These are phyloP conservation scores for Gerris buenoi DNA, from an alignment of 1,140 invertebrate genomes.

Conservation along the genomic window DNA sequence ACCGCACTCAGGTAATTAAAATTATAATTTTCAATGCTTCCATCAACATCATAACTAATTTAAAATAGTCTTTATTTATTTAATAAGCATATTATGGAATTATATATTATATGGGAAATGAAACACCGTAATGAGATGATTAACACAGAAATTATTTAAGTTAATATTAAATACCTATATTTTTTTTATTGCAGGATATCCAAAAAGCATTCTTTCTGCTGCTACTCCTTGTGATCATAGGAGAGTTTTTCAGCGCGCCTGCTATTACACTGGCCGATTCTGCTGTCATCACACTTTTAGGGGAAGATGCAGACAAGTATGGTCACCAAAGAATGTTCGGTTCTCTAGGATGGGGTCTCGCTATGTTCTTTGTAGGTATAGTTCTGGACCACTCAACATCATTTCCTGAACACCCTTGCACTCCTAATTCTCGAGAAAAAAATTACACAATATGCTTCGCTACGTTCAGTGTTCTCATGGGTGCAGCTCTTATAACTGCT, in stretches of 20 bases:
- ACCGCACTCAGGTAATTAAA: conserved; percentile 40
- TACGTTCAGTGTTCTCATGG: conserved; percentile 93
- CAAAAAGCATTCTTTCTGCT: conserved; percentile 92
- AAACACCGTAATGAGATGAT: too few relatives aligned
- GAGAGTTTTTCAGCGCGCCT: conserved; percentile 94
- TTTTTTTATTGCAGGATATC: conserved; percentile 52
- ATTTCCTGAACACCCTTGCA: conserved; percentile 80
- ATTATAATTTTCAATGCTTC: not conserved
- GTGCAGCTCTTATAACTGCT: conserved; percentile 79
- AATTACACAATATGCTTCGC: conserved; percentile 99
- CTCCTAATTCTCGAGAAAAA: conserved; percentile 72
- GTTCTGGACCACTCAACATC: conserved; percentile 91
- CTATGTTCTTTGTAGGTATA: conserved; percentile 97
- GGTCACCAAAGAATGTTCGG: conserved; percentile 97
- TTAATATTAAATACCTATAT: too few relatives aligned
- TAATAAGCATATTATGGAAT: too few relatives aligned
- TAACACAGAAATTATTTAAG: too few relatives aligned
- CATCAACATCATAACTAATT: too few relatives aligned
- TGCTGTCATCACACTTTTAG: conserved; percentile 77
- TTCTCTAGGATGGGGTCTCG: conserved; percentile 90
- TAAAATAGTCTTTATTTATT: too few relatives aligned
- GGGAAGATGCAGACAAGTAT: conserved; percentile 83
- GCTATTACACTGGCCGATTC: conserved; percentile 94
- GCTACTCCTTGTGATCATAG: conserved; percentile 79
- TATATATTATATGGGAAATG: too few relatives aligned